Evolutionary conservation across 1,140 invertebrate genomes (phyloP), one percentile per base, ranked within the genome.

Genomic region (Cydia splendana): DNA sequence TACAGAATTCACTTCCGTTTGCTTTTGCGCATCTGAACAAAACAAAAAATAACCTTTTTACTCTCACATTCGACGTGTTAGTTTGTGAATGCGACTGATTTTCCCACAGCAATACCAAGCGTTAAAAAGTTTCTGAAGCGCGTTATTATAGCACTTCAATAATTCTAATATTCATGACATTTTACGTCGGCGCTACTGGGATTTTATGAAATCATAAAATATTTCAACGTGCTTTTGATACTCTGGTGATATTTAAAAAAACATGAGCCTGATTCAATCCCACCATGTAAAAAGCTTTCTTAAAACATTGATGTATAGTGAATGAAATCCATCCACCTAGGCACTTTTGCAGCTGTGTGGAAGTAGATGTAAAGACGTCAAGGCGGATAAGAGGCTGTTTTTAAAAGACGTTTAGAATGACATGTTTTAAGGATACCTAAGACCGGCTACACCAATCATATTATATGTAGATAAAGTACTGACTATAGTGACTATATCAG

Each of bases 1-100:
- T 38, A 10, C 30, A 38, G 67, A 71, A 71, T 71, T 18, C 67
- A 18, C 67, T 71, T 71, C 67, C 67, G 67, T 69, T 69, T 62
- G 65, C 28, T 34, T 69, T 69, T 69, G 65, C 28, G 24, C 65
- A 38, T 71, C 34, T 42, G 4, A 18, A 71, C 67, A 42, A 18
- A 38, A 42, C 20, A 67, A 28, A 28, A 69, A 69, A 20, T 4
- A 24, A 10, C 57, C 15, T 62, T 62, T 20, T 62, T 24, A 62
- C n/a, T 4, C 18, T 57, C 15, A 57, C 57, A 62, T 62, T 53
- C 51, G 51, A 53, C 51, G 51, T 24, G 57, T 24, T 62, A 24
- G 20, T 62, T 62, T 53, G 51, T 53, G 15, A 53, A 18, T 53
- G 51, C 51, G 18, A 62, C 57, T 62, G 57, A 62, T 62, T 62